phyloP scores from a whole-genome alignment of 2,888 invertebrate genomes.

The Lasioglossum villosulum region DNA sequence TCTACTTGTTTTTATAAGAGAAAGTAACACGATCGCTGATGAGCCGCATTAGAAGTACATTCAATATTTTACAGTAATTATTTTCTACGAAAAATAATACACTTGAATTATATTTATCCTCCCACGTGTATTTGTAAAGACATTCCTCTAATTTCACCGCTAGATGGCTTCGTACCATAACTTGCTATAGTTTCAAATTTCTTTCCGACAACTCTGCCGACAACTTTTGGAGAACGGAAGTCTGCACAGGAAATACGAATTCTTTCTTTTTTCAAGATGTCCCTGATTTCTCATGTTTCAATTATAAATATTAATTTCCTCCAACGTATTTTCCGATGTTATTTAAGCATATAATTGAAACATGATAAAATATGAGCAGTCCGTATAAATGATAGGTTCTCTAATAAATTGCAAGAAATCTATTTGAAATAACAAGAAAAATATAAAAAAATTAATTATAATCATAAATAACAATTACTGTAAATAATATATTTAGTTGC shows the following conservation, averaged over 20 bases:
- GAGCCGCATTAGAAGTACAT: not conserved
- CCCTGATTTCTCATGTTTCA: not conserved
- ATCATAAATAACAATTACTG: not conserved
- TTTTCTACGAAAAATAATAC: not conserved
- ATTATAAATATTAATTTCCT: not conserved
- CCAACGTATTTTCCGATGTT: not conserved
- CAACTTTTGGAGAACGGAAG: not conserved
- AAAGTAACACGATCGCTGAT: not conserved
- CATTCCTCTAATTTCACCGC: not conserved
- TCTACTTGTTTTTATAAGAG: not conserved
- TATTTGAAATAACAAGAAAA: not conserved
- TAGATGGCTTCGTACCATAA: not conserved
- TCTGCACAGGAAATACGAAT: not conserved
- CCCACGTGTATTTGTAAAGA: conserved; percentile 2
- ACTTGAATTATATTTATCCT: not conserved
- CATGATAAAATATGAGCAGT: not conserved
- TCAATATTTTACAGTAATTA: not conserved
- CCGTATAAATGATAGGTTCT: not conserved
- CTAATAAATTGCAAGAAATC: not conserved
- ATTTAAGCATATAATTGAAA: not conserved
- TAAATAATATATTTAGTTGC: not conserved
- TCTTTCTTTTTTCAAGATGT: not conserved
- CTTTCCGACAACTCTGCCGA: not conserved
- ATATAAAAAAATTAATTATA: no score
- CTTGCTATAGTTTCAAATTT: not conserved